Evolutionary conservation across 2,888 invertebrate species (phyloP), one percentile per base, ranked within the genome.

Genomic region (Volucella bombylans): DNA sequence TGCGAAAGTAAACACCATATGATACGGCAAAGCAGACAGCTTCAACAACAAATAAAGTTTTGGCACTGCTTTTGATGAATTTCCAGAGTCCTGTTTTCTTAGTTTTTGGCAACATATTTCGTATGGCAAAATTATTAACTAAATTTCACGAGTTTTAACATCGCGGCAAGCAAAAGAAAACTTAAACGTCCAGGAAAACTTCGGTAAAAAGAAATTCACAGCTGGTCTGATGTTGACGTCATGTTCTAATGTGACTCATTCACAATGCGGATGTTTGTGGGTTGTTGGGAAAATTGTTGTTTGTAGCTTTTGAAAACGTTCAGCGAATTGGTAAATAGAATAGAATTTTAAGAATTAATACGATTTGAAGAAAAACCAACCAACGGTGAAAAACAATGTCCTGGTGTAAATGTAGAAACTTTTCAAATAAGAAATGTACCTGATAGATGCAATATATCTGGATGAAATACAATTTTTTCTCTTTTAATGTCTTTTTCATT

Each of bases 1-100:
- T 93, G 91, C 93, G 94, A 90, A 93, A 92, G 94, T 95, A 96
- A 87, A 94, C 89, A 82, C 92, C 93, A 92, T 95, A 96, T 39
- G 94, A 93, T 61, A 91, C 94, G 55, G 93, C 92, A 89, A 95
- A 93, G 38, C 93, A 92, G 72, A 93, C 87, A 14, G 93, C 93
- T 92, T 96, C 96, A 9, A 92, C 89, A 59, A 94, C 90, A 88
- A 96, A 92, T 38, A 95, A 87, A 65, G 92, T 89, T 90, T 93
- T 93, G 41, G 94, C 93, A 87, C 94, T 92, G 87, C 91, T 91
- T 89, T 93, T 93, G 57, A 94, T 88, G 86, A 92, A 92, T 90
- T 92, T 93, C 91, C 92, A 93, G 88, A 92, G 91, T 64, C 90
- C 90, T 88, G 94, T 92, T 90, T 94, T 94, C 6, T 95, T 94